Base-by-base conservation (phyloP, 2,797 vertebrate genomes). In the Crypturellus tataupa region DNA sequence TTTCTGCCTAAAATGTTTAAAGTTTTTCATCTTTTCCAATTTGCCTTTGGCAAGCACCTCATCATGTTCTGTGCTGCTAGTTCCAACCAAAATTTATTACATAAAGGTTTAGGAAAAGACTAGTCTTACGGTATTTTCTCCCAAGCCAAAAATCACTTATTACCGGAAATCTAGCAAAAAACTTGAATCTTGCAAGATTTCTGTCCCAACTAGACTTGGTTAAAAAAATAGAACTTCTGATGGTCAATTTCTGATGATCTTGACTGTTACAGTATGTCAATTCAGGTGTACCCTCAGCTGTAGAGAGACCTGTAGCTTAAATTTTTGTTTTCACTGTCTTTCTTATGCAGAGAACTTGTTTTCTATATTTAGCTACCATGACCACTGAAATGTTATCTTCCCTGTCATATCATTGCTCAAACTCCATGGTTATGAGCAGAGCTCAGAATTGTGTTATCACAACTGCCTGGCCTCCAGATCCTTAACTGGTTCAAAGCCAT, bases 91-190 rank as follows among this genome's bases (percentile, higher is more conserved):
- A 91, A 59, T 78, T 55, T 67, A 44, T 59, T 87, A 1, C 42
- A 63, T 46, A 59, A 81, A 87, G 6, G 2, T 60, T 49, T 55
- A 76, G 40, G 90, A 86, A 91, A 93, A 87, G 42, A 39, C 46
- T 60, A 35, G 39, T 95, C 69, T 92, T 69, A 21, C 85, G 58
- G 49, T 58, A 81, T 69, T 88, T 84, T 31, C 59, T 89, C 18
- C 37, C 29, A 76, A 83, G 87, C 80, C 77, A 91, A 94, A 94
- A 91, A 62, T 39, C 80, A 79, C 59, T 63, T 79, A 47, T 76
- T 86, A 69, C 40, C 2, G 12, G 77, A 94, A 93, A 79, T 59
- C 59, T 72, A 71, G 12, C 49, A 65, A 80, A 59, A 63, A 85
- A 78, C 33, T 7, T 27, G 68, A 71, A 76, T 79, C 46, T 89